Evolutionary conservation across 2,797 vertebrate species (phyloP).

Genomic region (Cossypha dichroa): DNA sequence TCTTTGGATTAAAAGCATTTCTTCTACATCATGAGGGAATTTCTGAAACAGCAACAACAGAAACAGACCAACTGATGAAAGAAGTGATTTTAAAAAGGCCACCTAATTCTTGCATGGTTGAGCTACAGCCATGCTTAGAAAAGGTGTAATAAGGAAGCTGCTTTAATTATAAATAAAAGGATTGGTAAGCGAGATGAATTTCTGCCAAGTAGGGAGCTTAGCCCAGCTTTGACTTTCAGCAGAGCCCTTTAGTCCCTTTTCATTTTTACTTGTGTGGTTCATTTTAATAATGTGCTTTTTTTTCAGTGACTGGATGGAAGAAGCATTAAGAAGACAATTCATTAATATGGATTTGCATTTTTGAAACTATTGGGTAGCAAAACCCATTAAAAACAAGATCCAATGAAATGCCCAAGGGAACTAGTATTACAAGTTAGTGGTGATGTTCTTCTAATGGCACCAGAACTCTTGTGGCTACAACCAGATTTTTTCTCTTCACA

Average conservation of each 20-base stretch:
- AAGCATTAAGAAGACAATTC: background rate
- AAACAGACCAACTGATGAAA: background rate
- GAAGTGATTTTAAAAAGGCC: background rate
- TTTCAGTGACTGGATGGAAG: background rate
- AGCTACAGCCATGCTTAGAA: background rate
- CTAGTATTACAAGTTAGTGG: background rate
- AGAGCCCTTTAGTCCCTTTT: background rate
- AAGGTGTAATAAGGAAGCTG: background rate
- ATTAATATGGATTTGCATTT: background rate
- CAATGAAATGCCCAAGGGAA: background rate
- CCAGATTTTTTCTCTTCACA: background rate
- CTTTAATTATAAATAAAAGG: slow-evolving; percentile 9
- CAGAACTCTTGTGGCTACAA: background rate
- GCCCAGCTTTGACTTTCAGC: background rate
- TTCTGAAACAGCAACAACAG: background rate
- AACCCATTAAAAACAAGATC: background rate
- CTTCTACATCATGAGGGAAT: background rate
- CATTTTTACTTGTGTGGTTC: background rate
- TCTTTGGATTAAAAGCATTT: background rate
- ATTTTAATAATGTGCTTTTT: background rate
- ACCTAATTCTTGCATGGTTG: background rate
- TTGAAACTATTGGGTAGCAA: background rate
- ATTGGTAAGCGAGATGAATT: background rate
- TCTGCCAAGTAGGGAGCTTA: background rate
- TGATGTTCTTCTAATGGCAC: background rate